Evolutionary conservation across 2,888 invertebrate species (phyloP), one percentile per base, ranked within the genome.

Genomic region (Heliconius erato): DNA sequence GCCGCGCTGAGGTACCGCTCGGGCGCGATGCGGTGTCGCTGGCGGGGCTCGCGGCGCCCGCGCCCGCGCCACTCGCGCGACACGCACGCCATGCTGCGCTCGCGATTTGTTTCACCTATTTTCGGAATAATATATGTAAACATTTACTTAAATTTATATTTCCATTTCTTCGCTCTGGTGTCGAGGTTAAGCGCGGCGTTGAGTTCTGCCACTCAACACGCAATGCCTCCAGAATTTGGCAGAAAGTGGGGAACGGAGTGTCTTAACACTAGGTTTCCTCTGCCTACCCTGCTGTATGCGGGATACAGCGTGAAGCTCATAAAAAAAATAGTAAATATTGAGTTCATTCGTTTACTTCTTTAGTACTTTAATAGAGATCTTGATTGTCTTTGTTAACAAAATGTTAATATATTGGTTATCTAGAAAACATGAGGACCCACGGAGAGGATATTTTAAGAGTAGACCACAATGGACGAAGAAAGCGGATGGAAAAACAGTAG

Each of bases 1-100:
- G 97, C 95, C 86, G 97, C 96, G 76, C 97, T 96, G 87, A 97
- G 96, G 93, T 97, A 98, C 77, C 97, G 95, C 91, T 98, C 98
- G 72, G 97, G 97, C n/a, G 97, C 92, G 81, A 91, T 88, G 82
- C 94, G 92, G 49, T 86, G 86, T n/a, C 87, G 85, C 77, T 82
- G 76, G 63, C 76, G 76, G 35, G 63, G 19, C 54, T 19, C 90
- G 88, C 87, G 89, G 35, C 88, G 86, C 77, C 90, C 90, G 40
- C 91, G 89, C 71, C 89, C 88, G 84, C 90, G 89, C 86, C 92
- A 89, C 85, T 90, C 90, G 76, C 92, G 90, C 86, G 88, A 88
- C 88, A 88, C 76, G 23, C 74, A 23, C 40, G 40, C 89, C 81
- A 40, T 63, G 74, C 59, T 74, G 14, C 82, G 80, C 65, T 76